Evolutionary conservation across 1,140 invertebrate species (phyloP), one percentile per base, ranked within the genome.

Genomic region (Cydia amplana): DNA sequence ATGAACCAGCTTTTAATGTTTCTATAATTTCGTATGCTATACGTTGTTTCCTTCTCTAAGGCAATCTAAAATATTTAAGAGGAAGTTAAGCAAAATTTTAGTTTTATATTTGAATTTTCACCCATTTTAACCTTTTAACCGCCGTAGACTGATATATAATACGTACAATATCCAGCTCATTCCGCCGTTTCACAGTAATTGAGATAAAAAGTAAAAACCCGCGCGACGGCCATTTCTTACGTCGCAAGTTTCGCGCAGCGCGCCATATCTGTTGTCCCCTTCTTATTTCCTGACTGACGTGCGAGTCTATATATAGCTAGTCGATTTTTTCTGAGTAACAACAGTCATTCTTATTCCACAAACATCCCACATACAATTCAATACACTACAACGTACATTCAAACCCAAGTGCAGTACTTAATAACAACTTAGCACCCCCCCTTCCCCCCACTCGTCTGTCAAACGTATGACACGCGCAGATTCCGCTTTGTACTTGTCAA

Each of bases 401-500:
- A 82, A 77, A 75, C 80, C 84, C 83, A 88, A 90, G 84, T 90
- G 87, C 87, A 88, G 87, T 88, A 85, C 87, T 90, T 91, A 91
- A 90, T 90, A 90, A 88, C 87, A 88, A 91, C 87, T 91, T 90
- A 90, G 84, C 84, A 75, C 83, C 85, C 82, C 81, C 77, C 74
- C 74, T 14, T 73, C 75, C 80, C 65, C 77, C 76, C 72, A 25
- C 77, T 85, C 83, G 83, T 87, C 88, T 90, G 88, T 90, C 90
- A 91, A 90, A 90, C 88, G 83, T 87, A 90, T 86, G 90, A 92
- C 90, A 91, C 83, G 85, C 86, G 85, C 90, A 92, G 90, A 92
- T 92, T 86, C 83, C 85, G 88, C 90, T 92, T 92, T 91, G 89
- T 91, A 88, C 89, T 91, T 92, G 90, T 92, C 90, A 92, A 92